These are phyloP conservation scores for Pseudobourletiella spinata DNA, from an alignment of 1,140 invertebrate genomes.

Conservation along the genomic window DNA sequence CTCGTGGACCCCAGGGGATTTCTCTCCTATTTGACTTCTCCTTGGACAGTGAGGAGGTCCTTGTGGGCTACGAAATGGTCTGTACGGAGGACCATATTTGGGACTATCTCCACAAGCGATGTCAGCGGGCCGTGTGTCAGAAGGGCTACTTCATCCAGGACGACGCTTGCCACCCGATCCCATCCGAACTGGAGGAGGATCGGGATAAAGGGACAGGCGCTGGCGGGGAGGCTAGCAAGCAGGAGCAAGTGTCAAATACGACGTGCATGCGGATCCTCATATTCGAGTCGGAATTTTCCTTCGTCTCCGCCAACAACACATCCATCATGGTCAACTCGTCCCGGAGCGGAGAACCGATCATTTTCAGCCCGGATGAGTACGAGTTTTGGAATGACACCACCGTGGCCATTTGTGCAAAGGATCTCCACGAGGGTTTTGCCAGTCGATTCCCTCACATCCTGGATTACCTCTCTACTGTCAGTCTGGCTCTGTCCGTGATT, in stretches of 20 bases:
- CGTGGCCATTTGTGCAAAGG: conserved; percentile 34
- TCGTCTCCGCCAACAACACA: conserved; percentile 22
- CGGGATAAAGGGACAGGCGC: background rate
- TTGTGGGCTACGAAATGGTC: conserved; percentile 22
- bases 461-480: conserved; percentile 39
- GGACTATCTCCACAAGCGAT: conserved; percentile 36
- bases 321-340: conserved; percentile 33
- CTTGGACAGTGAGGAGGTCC: conserved; percentile 17
- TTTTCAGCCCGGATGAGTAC: conserved; percentile 29
- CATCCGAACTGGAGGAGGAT: background rate
- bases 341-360: background rate
- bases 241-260: background rate
- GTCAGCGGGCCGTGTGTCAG: conserved; percentile 34
- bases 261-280: conserved; percentile 12
- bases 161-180: conserved; percentile 26
- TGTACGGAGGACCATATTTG: conserved; percentile 36
- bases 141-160: conserved; percentile 26
- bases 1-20: conserved; percentile 18
- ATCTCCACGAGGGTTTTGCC: conserved; percentile 17
- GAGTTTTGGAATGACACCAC: conserved; percentile 30
- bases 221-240: background rate
- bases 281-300: conserved; percentile 5
- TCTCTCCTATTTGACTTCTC: conserved; percentile 35
- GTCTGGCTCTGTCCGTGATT: conserved; percentile 40
- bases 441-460: conserved; percentile 31